phyloP scores from a whole-genome alignment of 2,113 vertebrate species.

The Pseudopodoces humilis region DNA sequence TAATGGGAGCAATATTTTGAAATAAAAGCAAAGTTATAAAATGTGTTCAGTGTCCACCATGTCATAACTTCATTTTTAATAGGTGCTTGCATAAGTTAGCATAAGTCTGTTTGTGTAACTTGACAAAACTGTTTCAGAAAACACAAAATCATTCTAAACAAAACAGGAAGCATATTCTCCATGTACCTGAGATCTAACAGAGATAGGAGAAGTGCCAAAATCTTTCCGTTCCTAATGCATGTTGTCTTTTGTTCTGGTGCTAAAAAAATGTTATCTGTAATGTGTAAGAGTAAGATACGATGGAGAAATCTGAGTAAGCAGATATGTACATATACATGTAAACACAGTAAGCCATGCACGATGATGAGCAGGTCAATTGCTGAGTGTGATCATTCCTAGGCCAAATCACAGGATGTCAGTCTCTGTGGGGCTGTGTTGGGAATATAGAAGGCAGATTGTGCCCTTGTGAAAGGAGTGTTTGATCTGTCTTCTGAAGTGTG shows the following conservation, averaged over 20 bases:
- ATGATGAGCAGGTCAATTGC: background rate
- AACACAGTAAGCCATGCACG: background rate
- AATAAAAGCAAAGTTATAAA: background rate
- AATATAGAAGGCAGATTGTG: background rate
- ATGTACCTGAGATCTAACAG: background rate
- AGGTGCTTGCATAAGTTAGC: background rate
- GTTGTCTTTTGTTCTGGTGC: background rate
- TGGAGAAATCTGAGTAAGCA: background rate
- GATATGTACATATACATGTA: background rate
- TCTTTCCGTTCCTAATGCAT: background rate
- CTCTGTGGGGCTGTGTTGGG: background rate
- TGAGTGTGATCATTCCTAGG: background rate
- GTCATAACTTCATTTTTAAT: background rate
- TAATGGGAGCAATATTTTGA: background rate
- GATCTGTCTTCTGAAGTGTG: background rate
- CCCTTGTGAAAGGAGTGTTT: background rate
- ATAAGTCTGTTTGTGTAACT: background rate
- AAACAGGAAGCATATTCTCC: background rate
- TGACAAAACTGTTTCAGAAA: background rate
- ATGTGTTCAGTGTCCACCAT: background rate
- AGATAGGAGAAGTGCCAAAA: background rate
- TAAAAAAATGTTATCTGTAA: background rate
- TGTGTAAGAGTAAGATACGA: background rate
- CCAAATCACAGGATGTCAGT: background rate
- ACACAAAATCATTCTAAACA: background rate